These are phyloP conservation scores for Dastarcus helophoroides DNA, from an alignment of 2,888 invertebrate genomes.

Conservation along the genomic window DNA sequence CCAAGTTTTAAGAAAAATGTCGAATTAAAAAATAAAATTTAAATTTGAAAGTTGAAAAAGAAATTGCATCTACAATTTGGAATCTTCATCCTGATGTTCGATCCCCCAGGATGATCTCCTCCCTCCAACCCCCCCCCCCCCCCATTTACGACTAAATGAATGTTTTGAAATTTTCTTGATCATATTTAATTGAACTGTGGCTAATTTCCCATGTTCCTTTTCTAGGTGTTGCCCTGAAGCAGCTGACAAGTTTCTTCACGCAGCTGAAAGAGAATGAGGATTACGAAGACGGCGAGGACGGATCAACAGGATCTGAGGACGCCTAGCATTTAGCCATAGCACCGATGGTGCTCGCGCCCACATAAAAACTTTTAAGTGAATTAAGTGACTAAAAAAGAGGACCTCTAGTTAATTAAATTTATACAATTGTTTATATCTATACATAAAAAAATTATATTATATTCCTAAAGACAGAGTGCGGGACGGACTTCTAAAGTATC, in stretches of 20 bases:
- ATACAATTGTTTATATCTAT: conserved; percentile 38
- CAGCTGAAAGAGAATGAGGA: conserved; percentile 57
- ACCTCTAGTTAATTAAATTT: conserved; percentile 34
- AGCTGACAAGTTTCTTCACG: conserved; percentile 62
- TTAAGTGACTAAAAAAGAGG: conserved; percentile 13
- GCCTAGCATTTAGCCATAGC: conserved; percentile 23
- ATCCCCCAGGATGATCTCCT: too few relatives aligned
- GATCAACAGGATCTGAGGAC: conserved; percentile 28
- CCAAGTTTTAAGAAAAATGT: too few relatives aligned
- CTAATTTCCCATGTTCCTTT: too few relatives aligned
- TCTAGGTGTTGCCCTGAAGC: conserved; percentile 58
- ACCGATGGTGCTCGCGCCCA: conserved; percentile 18
- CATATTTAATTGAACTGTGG: too few relatives aligned
- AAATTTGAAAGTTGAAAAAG: too few relatives aligned
- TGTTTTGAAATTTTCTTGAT: conserved; percentile 4
- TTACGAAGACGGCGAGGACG: conserved; percentile 45
- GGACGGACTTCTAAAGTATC: conserved; percentile 12
- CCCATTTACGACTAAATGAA: conserved; percentile 13
- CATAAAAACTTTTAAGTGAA: conserved; percentile 21
- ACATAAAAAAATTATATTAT: conserved; percentile 31
- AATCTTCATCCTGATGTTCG: too few relatives aligned
- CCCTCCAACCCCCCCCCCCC: too few relatives aligned
- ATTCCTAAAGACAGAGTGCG: conserved; percentile 10
- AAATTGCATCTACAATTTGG: too few relatives aligned
- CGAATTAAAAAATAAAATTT: too few relatives aligned